Evolutionary conservation across 1,140 invertebrate species (phyloP).

Genomic region (Doryteuthis pealeii): DNA sequence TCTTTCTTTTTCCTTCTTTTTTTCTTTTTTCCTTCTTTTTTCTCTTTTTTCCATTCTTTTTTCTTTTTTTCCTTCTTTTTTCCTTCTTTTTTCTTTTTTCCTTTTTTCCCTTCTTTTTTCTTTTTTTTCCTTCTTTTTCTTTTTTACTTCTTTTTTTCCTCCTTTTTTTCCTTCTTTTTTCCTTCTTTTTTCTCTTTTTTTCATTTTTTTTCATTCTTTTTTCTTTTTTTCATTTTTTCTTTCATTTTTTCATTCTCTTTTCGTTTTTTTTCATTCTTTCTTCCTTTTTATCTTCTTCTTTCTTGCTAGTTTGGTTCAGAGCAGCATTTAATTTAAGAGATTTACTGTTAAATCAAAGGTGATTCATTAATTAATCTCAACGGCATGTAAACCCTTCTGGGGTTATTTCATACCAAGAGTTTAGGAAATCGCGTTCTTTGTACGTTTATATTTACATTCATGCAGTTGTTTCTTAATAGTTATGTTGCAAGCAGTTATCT

Average conservation of each 20-base stretch:
- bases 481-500: too few relatives aligned
- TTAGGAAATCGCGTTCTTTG: too few relatives aligned
- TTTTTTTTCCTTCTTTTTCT: background rate
- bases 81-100: slow-evolving; percentile 5
- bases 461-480: too few relatives aligned
- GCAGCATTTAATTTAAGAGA: too few relatives aligned
- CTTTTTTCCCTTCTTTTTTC: background rate
- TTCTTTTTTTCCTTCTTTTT: background rate
- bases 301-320: too few relatives aligned
- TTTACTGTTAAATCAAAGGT: too few relatives aligned
- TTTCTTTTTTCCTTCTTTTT: slow-evolving; percentile 9
- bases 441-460: too few relatives aligned
- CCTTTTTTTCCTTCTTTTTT: background rate
- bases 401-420: too few relatives aligned
- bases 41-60: slow-evolving; percentile 5
- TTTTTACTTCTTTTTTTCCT: background rate
- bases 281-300: too few relatives aligned
- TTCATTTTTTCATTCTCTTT: background rate
- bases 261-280: background rate
- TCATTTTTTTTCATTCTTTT: background rate
- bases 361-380: too few relatives aligned
- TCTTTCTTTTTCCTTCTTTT: background rate
- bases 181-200: background rate
- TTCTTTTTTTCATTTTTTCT: background rate
- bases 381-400: too few relatives aligned